Conservation (phyloP, 2,888 invertebrate species). For the Germaria angustata region DNA sequence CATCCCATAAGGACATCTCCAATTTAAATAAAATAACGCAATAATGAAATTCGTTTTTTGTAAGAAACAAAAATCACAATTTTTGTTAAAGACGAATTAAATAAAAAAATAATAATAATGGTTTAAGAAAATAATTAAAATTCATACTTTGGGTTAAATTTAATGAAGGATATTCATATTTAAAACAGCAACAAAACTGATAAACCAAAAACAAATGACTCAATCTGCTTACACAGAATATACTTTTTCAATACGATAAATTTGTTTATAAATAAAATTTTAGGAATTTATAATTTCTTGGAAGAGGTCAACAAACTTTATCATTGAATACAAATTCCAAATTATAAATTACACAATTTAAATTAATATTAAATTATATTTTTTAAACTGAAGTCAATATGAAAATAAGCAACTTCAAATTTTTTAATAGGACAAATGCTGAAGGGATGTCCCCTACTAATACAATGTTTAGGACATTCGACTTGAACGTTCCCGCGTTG, state of each 20-base stretch:
- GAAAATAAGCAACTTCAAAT: no score
- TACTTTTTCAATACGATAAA: neutral
- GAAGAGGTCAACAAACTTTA: neutral
- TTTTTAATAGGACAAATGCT: no score
- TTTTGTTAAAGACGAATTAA: constrained; percentile 5
- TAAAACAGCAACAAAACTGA: neutral
- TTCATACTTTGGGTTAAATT: constrained; percentile 31
- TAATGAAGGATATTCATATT: constrained; percentile 1
- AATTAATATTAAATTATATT: no score
- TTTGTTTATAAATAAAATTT: neutral
- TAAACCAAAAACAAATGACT: constrained; percentile 18
- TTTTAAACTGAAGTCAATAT: no score
- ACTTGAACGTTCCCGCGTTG: no score
- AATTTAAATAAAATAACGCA: constrained; percentile 17
- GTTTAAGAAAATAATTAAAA: no score
- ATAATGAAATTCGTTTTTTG: constrained; percentile 4
- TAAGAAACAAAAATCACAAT: constrained; percentile 13
- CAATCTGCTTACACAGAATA: neutral
- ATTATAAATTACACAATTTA: neutral
- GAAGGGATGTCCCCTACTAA: no score
- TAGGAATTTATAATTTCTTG: neutral
- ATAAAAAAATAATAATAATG: no score
- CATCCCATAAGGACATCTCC: constrained; percentile 23
- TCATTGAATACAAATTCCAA: neutral
- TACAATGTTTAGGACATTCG: no score